Evolutionary conservation across 2,888 invertebrate species (phyloP).

Genomic region (Scotopteryx bipunctaria): DNA sequence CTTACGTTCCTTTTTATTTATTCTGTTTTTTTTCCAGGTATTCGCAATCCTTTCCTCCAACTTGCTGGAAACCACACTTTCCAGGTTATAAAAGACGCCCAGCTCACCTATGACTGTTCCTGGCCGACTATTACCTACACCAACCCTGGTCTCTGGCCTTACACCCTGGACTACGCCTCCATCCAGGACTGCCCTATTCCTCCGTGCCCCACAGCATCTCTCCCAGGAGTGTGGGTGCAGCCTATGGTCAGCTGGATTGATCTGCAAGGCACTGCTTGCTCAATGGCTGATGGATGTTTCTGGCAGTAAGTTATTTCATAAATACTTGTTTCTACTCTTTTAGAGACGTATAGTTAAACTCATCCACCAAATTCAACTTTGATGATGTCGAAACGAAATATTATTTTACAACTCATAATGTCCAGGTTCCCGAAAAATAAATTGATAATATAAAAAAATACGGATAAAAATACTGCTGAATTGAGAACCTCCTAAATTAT

Average conservation of each 20-base stretch:
- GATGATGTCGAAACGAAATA: no score
- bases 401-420: no score
- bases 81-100: conserved; percentile 75
- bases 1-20: not conserved
- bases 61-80: conserved; percentile 83
- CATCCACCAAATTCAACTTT: no score
- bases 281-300: conserved; percentile 82
- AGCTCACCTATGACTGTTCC: conserved; percentile 84
- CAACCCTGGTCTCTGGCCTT: conserved; percentile 85
- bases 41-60: conserved; percentile 83
- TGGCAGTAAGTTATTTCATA: conserved; percentile 62
- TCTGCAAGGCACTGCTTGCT: conserved; percentile 71
- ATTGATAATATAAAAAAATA: no score
- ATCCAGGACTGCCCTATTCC: conserved; percentile 82
- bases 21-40: conserved; percentile 50
- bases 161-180: conserved; percentile 85
- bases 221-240: conserved; percentile 85
- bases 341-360: no score
- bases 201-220: conserved; percentile 82
- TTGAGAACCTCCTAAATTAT: no score
- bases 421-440: no score
- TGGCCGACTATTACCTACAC: conserved; percentile 78
- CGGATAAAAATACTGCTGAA: no score
- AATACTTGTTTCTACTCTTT: not conserved
- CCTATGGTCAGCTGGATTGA: conserved; percentile 85